A percentile compares a stretch with the other conserved stretches of the same genome.
phyloP scores from a whole-genome alignment of 2,113 vertebrate genomes.

The Corythoichthys haematopterus region DNA sequence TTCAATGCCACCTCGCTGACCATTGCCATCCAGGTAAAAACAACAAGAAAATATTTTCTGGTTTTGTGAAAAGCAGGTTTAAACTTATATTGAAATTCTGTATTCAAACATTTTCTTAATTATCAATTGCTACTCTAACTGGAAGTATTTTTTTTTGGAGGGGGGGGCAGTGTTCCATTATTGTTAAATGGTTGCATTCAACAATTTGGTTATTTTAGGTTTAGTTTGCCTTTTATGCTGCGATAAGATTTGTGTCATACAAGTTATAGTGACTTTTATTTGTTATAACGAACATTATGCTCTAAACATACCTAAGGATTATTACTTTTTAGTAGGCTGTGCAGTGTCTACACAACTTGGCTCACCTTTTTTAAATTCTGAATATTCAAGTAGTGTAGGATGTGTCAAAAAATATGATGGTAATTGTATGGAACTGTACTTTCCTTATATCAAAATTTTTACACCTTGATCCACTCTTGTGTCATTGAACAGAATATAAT shows the following conservation, averaged over 20 bases:
- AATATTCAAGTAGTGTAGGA: background rate
- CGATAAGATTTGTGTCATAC: too few relatives aligned
- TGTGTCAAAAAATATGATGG: background rate
- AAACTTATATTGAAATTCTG: background rate
- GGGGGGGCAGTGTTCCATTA: background rate
- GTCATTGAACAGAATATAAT: slow-evolving; percentile 4
- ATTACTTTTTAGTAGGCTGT: too few relatives aligned
- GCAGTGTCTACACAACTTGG: too few relatives aligned
- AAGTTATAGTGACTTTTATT: too few relatives aligned
- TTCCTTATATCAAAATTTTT: background rate
- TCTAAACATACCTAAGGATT: too few relatives aligned
- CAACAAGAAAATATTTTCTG: background rate
- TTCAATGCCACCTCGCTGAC: slow-evolving; percentile 84
- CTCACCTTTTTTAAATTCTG: background rate
- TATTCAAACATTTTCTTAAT: background rate
- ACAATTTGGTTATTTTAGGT: background rate
- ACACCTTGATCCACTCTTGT: slow-evolving; percentile 9
- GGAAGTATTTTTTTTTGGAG: too few relatives aligned
- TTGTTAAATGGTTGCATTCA: background rate
- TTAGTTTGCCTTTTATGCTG: too few relatives aligned
- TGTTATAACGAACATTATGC: too few relatives aligned
- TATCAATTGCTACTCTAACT: background rate
- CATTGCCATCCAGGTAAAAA: slow-evolving; percentile 81
- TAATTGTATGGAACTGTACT: background rate
- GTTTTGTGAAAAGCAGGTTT: background rate